Evolutionary conservation across 2,797 vertebrate genomes (phyloP).

Genomic region (Takifugu ocellatus): DNA sequence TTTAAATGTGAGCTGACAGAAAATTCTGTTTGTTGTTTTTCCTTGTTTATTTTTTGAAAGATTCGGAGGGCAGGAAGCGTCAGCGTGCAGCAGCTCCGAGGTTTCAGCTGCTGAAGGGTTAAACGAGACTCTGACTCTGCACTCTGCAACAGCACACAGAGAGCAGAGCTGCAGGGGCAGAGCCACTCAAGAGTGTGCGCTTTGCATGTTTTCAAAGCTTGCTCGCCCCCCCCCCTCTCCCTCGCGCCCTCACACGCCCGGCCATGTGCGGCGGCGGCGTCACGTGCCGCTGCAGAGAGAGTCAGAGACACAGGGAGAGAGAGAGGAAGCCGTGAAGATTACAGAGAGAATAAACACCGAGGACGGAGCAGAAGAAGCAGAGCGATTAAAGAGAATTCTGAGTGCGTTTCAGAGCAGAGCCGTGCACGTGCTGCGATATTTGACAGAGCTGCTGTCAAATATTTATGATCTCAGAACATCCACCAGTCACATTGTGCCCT

Average conservation of each 20-base stretch:
- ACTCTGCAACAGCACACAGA: slow-evolving; percentile 42
- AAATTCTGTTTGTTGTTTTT: too few species aligned
- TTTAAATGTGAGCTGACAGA: too few species aligned
- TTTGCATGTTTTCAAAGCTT: slow-evolving; percentile 71
- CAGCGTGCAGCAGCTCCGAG: not conserved
- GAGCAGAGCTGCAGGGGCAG: slow-evolving; percentile 6
- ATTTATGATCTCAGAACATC: too few species aligned
- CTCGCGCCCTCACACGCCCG: slow-evolving; percentile 70
- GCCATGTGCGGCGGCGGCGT: slow-evolving; percentile 77
- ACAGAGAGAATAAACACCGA: slow-evolving; percentile 37
- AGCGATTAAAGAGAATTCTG: too few species aligned
- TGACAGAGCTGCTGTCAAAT: too few species aligned
- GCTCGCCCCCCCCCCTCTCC: slow-evolving; percentile 40
- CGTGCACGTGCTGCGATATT: too few species aligned
- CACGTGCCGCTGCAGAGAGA: slow-evolving; percentile 80
- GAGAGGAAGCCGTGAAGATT: slow-evolving; percentile 12
- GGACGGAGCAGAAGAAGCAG: not conserved
- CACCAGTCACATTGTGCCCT: too few species aligned
- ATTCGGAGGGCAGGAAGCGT: too few species aligned
- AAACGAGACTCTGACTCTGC: slow-evolving; percentile 64
- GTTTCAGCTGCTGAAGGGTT: slow-evolving; percentile 53
- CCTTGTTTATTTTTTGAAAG: too few species aligned
- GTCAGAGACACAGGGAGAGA: slow-evolving; percentile 41
- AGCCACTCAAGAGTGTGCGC: slow-evolving; percentile 36
- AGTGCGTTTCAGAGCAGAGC: too few species aligned